Evolutionary conservation across 2,113 vertebrate genomes (phyloP).

Genomic region (Mormyrus iriodes): DNA sequence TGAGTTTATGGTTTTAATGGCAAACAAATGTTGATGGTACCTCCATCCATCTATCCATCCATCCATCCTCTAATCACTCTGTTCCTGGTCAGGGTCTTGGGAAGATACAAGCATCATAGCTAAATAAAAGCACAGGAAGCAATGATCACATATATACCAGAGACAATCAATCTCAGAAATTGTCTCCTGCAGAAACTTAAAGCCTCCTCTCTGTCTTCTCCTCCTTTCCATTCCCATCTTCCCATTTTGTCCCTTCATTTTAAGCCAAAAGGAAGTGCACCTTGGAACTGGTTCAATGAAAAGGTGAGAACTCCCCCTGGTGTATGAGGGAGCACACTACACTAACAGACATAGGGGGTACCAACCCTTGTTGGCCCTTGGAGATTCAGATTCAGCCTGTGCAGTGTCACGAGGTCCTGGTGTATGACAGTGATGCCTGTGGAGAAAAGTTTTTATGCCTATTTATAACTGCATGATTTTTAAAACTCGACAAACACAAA

Average conservation of each 20-base stretch:
- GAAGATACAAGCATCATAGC: neutral
- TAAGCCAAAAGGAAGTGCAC: neutral
- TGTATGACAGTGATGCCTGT: neutral
- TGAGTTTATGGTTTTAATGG: neutral
- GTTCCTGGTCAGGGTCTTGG: neutral
- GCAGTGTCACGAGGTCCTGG: neutral
- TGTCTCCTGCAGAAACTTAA: neutral
- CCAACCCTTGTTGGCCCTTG: neutral
- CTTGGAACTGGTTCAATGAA: neutral
- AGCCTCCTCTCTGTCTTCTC: neutral
- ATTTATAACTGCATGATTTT: neutral
- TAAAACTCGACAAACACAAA: neutral
- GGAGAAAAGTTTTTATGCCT: neutral
- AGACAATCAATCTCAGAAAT: neutral
- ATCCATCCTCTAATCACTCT: neutral
- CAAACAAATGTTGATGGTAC: neutral
- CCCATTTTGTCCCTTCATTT: neutral
- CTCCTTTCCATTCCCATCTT: neutral
- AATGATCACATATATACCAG: neutral
- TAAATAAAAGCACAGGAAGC: neutral
- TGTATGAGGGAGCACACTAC: neutral
- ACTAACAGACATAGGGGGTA: neutral
- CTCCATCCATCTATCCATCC: neutral
- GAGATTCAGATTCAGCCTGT: neutral
- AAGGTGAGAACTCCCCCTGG: neutral